Evolutionary conservation across 1,140 invertebrate genomes (phyloP).

Genomic region (Vanessa tameamea): DNA sequence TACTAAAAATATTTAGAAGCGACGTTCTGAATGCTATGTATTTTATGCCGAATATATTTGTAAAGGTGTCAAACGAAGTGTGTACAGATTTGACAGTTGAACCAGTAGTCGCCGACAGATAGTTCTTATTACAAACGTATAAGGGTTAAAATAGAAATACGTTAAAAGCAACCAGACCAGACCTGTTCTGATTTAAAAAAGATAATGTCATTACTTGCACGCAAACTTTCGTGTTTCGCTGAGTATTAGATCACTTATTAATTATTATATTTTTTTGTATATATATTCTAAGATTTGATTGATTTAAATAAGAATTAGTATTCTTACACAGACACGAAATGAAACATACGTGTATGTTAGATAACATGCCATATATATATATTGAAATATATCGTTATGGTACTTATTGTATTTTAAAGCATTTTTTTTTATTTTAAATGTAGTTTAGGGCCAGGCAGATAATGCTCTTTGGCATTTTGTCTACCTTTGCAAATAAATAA

Average conservation of each 20-base stretch:
- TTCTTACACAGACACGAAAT: too few species aligned
- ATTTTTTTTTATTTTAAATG: too few species aligned
- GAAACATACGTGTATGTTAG: too few species aligned
- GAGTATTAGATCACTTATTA: slow-evolving; percentile 24
- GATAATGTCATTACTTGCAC: slow-evolving; percentile 14
- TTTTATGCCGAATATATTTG: slow-evolving; percentile 25
- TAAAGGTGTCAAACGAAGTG: slow-evolving; percentile 22
- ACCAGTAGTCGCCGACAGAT: background rate
- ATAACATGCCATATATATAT: too few species aligned
- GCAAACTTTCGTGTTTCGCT: slow-evolving; percentile 18
- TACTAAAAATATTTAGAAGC: too few species aligned
- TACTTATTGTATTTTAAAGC: too few species aligned
- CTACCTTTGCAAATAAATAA: too few species aligned
- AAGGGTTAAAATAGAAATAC: background rate
- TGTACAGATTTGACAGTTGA: slow-evolving; percentile 30
- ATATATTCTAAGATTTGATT: too few species aligned
- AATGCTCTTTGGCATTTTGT: too few species aligned
- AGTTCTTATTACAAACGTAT: background rate
- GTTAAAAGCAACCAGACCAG: background rate
- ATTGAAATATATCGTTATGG: too few species aligned
- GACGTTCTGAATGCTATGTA: background rate
- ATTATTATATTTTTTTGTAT: background rate
- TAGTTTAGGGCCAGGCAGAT: too few species aligned
- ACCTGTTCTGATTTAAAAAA: slow-evolving; percentile 46
- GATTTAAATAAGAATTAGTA: too few species aligned